Base-by-base conservation (phyloP, 2,113 vertebrate genomes). In the Oryzias javanicus region DNA sequence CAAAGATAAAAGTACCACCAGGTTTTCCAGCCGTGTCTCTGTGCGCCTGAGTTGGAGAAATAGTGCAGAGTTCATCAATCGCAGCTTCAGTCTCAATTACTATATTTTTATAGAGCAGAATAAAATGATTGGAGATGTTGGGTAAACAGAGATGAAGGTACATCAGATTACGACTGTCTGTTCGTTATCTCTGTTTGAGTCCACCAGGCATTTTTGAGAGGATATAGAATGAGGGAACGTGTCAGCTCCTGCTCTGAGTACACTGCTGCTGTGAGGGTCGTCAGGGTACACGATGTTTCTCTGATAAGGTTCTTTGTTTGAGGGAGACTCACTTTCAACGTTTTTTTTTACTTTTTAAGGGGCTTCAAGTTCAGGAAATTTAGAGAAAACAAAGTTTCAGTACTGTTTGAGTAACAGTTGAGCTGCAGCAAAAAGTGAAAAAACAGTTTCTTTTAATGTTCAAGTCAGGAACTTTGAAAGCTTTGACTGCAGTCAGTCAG, bases 1-100 rank as follows among this genome's bases (percentile, higher is more conserved):
- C 17, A 46, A 74, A 46, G 71, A 72, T 62, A 73, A 81, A 67
- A 53, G 52, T 45, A 55, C 22, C 35, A n/a, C 19, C 1, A 17
- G 24, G 14, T n/a, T n/a, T n/a, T n/a, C n/a, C 20, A 24, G 20
- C 6, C 12, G 29, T 18, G n/a, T 35, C 44, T 5, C 5, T 46
- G 44, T 16, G 8, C 29, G 7, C 6, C 29, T 35, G 29, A 35
- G 7, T 3, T 35, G 10, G 10, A 35, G 35, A 35, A 35, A 8
- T 7, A 8, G 29, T 35, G 3, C 35, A 35, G 35, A 35, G 8
- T 35, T 35, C 10, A 35, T 35, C 35, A 12, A 35, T 3, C 12
- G 8, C 35, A 35, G 35, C 35, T 12, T 12, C 35, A 35, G 35
- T 12, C 35, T 35, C 10, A 3, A 35, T 2, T 2, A 35, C 12